Conservation (phyloP, 1,140 invertebrate genomes). For the Onthophagus taurus region DNA sequence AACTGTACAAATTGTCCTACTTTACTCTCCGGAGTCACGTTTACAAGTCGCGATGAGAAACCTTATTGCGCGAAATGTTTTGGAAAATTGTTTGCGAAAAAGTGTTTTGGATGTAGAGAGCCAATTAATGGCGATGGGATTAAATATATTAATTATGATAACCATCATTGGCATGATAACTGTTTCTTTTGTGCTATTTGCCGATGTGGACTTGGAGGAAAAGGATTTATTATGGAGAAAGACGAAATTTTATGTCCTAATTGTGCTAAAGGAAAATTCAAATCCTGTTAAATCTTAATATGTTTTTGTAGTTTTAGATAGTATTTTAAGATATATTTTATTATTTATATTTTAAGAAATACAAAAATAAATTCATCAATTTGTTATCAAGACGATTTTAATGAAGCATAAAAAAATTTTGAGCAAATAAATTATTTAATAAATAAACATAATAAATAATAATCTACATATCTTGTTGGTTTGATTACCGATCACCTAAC, state of each 20-base stretch:
- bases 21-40: constrained; percentile 92
- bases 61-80: constrained; percentile 99
- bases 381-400: no score
- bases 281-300: no score
- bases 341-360: no score
- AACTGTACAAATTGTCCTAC: constrained; percentile 95
- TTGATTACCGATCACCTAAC: no score
- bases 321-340: no score
- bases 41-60: constrained; percentile 97
- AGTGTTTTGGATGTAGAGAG: constrained; percentile 92
- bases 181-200: constrained; percentile 98
- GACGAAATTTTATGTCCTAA: constrained; percentile 97
- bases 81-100: constrained; percentile 95
- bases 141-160: constrained; percentile 98
- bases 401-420: no score
- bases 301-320: no score
- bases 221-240: constrained; percentile 96
- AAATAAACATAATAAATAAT: no score
- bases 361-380: no score
- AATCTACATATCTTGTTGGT: no score
- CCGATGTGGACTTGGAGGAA: constrained; percentile 88
- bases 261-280: constrained; percentile 94
- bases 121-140: constrained; percentile 98
- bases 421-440: no score
- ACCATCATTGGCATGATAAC: constrained; percentile 99